Base-by-base conservation (phyloP, 2,113 vertebrate genomes). In the Argyrosomus japonicus region DNA sequence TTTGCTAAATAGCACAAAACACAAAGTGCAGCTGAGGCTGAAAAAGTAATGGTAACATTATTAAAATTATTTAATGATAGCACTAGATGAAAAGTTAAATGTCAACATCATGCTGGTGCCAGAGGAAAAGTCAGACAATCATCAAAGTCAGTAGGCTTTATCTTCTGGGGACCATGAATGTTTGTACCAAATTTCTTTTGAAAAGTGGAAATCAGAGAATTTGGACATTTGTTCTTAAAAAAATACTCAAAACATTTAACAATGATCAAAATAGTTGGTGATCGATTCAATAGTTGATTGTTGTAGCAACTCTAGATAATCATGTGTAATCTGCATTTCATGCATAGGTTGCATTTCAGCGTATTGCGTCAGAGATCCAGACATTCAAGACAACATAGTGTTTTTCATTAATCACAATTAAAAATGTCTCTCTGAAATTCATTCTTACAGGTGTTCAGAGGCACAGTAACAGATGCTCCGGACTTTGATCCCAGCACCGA, bases 401-500 rank as follows among this genome's bases (percentile, higher is more conserved):
- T 40, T 47, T 32, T 21, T 77, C 3, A 61, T 23, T 56, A 9
- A 60, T 64, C 29, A 23, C 23, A 25, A 27, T 21, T 21, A 60
- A 45, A 21, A 51, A 51, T 27, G 21, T 25, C 14, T 61, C 13
- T 69, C 47, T 62, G 19, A 62, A 40, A 76, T 25, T 40, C 25
- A 71, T 68, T 79, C 53, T 86, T 19, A 0, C 61, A 96, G 98
- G 96, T 95, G 87, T 98, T 98, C 92, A 94, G 97, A 84, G 98
- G 98, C 58, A 97, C 97, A 0, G 77, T 99, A 83, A 93, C 90
- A n/a, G 96, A 96, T 68, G 96, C 94, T 87, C 91, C 95, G 0
- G 88, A 95, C 89, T 99, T 98, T 47, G 94, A 97, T 1, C 92
- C 97, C 57, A 93, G 57, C 65, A 91, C 95, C 79, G 98, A 99